A percentile compares a stretch with the other conserved stretches of the same genome.
These are phyloP conservation scores for Istiophorus platypterus DNA, from an alignment of 2,113 vertebrate genomes.

Conservation along the genomic window DNA sequence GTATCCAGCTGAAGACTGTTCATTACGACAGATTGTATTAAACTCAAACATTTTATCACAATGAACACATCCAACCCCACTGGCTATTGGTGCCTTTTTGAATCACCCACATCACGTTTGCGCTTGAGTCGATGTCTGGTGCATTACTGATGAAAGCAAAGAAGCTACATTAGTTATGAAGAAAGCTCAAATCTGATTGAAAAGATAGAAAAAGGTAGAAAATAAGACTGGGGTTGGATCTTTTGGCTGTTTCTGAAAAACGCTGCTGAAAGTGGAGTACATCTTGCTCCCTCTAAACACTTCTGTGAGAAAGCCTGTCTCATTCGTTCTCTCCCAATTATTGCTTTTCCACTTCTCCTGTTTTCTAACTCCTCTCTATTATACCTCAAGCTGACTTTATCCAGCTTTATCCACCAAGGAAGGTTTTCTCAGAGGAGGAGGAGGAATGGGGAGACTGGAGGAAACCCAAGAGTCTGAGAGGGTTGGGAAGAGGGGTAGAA, in stretches of 20 bases:
- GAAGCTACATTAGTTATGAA: conserved; percentile 18
- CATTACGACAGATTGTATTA: no score
- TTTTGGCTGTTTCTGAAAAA: conserved; percentile 12
- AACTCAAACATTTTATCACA: no score
- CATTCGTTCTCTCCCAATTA: conserved; percentile 21
- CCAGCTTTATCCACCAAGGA: conserved; percentile 81
- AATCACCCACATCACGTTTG: conserved; percentile 8
- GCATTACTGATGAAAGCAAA: conserved; percentile 28
- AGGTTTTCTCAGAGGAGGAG: conserved; percentile 79
- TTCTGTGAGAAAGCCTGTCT: conserved; percentile 69
- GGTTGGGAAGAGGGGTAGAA: conserved; percentile 54
- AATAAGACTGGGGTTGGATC: neutral
- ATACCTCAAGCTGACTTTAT: conserved; percentile 86
- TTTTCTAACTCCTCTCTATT: conserved; percentile 72
- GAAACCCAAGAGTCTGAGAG: conserved; percentile 72
- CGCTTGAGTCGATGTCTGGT: conserved; percentile 1
- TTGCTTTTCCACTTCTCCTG: neutral
- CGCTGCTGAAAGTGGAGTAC: conserved; percentile 9
- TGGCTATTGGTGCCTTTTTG: neutral
- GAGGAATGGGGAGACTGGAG: conserved; percentile 49
- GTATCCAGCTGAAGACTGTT: no score
- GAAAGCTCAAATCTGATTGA: neutral
- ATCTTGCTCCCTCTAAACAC: conserved; percentile 53
- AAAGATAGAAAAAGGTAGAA: conserved; percentile 7
- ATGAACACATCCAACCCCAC: neutral